Conservation (phyloP, 2,797 vertebrate genomes). For the Dendrocincla tyrannina region DNA sequence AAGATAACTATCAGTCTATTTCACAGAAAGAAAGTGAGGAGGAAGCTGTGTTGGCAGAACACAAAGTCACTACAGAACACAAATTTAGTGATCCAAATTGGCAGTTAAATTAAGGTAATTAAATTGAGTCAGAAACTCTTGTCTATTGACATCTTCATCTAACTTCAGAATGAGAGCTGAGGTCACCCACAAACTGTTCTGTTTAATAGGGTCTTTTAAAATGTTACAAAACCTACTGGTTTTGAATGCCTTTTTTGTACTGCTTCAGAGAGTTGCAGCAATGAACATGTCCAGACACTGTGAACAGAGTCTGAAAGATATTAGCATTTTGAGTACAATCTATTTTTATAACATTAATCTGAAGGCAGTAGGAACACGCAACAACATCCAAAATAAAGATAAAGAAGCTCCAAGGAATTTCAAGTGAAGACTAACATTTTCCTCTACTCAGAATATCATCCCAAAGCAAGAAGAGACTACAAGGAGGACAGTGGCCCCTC, state of each 20-base stretch:
- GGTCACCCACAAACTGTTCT: neutral
- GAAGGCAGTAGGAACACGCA: conserved; percentile 32
- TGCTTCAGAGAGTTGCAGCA: neutral
- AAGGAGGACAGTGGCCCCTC: neutral
- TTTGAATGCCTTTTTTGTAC: conserved; percentile 45
- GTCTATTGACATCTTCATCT: neutral
- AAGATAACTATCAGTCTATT: neutral
- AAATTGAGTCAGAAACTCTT: neutral
- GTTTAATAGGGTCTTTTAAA: neutral
- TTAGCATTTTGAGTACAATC: conserved; percentile 28
- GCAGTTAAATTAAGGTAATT: conserved; percentile 10
- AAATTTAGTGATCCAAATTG: neutral
- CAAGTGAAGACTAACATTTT: conserved; percentile 40
- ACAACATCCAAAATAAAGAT: conserved; percentile 50
- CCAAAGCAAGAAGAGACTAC: neutral
- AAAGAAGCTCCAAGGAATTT: conserved; percentile 49
- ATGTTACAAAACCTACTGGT: neutral
- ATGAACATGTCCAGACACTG: neutral
- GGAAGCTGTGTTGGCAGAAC: conserved; percentile 18
- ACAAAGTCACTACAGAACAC: conserved; percentile 16
- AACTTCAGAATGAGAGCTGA: conserved; percentile 10
- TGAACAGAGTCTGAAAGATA: conserved; percentile 11
- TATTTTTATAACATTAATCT: conserved; percentile 42
- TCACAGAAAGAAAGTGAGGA: conserved; percentile 27
- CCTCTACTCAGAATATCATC: neutral